Evolutionary conservation across 2,113 vertebrate genomes (phyloP).

Genomic region (Geococcyx californianus): DNA sequence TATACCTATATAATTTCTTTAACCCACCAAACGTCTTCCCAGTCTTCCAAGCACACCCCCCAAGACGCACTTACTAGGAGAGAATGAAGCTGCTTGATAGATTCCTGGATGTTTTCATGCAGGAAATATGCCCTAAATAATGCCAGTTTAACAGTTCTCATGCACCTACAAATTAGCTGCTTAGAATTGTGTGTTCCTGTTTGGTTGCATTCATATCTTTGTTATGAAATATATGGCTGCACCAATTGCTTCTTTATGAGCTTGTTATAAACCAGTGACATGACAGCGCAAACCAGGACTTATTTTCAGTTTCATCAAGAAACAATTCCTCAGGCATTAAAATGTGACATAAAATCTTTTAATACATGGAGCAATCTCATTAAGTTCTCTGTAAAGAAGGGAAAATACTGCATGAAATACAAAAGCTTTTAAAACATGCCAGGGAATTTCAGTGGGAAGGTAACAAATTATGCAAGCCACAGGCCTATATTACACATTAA

Average conservation of each 20-base stretch:
- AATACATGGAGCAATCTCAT: slow-evolving; percentile 41
- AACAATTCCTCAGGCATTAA: slow-evolving; percentile 18
- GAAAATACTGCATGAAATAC: slow-evolving; percentile 12
- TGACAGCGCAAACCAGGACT: background rate
- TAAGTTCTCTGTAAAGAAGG: slow-evolving; percentile 36
- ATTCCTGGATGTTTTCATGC: background rate
- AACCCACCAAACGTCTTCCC: background rate
- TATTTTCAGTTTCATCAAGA: slow-evolving; percentile 6
- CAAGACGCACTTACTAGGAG: background rate
- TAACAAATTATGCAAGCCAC: slow-evolving; percentile 19
- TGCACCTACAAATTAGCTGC: background rate
- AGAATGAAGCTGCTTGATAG: background rate
- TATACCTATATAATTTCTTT: background rate
- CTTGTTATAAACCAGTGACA: background rate
- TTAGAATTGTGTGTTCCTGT: background rate
- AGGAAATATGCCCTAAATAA: background rate
- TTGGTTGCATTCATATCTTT: background rate
- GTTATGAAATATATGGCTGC: background rate
- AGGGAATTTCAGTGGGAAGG: background rate
- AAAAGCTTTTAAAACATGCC: slow-evolving; percentile 16
- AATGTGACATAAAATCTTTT: slow-evolving; percentile 37
- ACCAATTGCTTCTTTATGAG: slow-evolving; percentile 38
- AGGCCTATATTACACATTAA: background rate
- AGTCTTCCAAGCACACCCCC: background rate
- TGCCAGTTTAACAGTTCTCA: background rate